phyloP scores from a whole-genome alignment of 2,797 vertebrate species.

The Ptychadena robeensis region DNA sequence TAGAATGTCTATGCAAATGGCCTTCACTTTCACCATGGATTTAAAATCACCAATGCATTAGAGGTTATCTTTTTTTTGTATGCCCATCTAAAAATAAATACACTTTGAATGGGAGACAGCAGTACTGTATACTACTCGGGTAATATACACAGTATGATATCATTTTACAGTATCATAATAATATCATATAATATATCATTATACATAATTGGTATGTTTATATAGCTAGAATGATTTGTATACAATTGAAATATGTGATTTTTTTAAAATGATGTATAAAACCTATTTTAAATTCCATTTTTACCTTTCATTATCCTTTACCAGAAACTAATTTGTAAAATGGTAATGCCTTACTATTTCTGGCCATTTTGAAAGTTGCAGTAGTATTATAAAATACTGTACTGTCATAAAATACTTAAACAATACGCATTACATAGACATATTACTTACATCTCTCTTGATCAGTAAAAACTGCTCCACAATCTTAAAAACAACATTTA shows the following conservation, averaged over 20 bases:
- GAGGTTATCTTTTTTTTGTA: not conserved
- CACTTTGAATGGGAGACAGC: not conserved
- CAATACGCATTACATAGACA: too few species aligned
- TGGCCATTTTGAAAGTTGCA: too few species aligned
- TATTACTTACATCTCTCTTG: too few species aligned
- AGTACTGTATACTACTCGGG: not conserved
- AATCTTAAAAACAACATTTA: too few species aligned
- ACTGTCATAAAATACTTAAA: too few species aligned
- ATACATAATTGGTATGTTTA: not conserved
- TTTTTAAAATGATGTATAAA: not conserved
- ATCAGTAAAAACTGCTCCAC: too few species aligned
- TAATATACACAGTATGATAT: not conserved
- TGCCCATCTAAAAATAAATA: not conserved
- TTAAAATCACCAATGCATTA: constrained; percentile 26
- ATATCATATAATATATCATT: too few species aligned
- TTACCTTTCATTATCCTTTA: not conserved
- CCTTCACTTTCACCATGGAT: constrained; percentile 10
- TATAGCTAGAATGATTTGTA: not conserved
- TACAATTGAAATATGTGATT: not conserved
- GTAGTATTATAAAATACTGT: too few species aligned
- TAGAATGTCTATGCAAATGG: constrained; percentile 19
- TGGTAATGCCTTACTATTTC: too few species aligned
- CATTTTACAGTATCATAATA: too few species aligned
- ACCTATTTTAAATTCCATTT: not conserved
- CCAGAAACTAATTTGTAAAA: too few species aligned